Evolutionary conservation across 2,888 invertebrate species (phyloP), one percentile per base, ranked within the genome.

Genomic region (Malachius bipustulatus): DNA sequence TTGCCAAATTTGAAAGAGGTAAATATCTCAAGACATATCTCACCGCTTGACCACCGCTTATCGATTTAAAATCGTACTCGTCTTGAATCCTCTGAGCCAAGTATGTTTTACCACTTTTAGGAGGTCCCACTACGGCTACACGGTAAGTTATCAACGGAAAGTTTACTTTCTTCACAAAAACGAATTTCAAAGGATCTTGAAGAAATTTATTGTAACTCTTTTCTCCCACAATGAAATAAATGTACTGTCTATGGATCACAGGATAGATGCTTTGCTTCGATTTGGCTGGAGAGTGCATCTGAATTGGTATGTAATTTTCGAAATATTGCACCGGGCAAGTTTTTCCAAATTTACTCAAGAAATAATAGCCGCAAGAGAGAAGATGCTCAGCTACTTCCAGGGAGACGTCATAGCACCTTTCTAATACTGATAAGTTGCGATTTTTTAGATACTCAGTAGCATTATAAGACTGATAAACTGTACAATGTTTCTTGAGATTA

Each of bases 261-360:
- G 77, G 67, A 56, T 57, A 72, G 11, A 75, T 48, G 27, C 63
- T 57, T 29, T 58, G 57, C 24, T 55, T 60, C 14, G 51, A 49
- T 48, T 64, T 66, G 34, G 56, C 51, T 6, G 67, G 58, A 36
- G 63, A 57, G 50, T 65, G 75, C 48, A 69, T 64, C 50, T 70
- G 63, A 36, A 73, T 52, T 1, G 67, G 59, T 35, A 63, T 54
- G 26, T 64, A 57, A 39, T 68, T 62, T 46, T 70, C 64, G 48
- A 54, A 64, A 32, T 73, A 59, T 47, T 72, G 69, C 1, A 80
- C 77, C 1, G 80, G 80, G 52, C 79, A 78, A 48, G 70, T 66
- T 35, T 69, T 65, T 13, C 72, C 68, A 54, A 77, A 79, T 45
- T 69, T 68, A 51, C 78, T 79, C 12, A 71, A 52, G 41, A 77